Conservation (phyloP, 2,888 invertebrate genomes). For the Nomada goodeniana region DNA sequence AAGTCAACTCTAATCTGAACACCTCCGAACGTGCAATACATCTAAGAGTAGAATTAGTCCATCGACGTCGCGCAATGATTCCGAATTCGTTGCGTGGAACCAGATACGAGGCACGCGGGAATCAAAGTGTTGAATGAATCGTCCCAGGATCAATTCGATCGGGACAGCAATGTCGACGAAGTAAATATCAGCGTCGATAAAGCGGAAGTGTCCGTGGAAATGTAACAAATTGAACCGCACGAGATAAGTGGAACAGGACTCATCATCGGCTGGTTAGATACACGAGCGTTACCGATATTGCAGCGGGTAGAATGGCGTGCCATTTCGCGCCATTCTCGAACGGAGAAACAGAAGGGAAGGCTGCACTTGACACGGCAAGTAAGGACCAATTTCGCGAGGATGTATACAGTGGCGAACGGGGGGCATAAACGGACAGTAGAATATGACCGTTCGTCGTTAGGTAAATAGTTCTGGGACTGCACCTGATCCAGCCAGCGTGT, state of each 20-base stretch:
- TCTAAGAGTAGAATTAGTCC: too few species aligned
- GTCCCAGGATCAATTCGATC: too few species aligned
- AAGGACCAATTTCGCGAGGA: background rate
- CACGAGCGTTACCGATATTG: background rate
- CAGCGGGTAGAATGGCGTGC: background rate
- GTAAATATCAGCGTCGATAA: too few species aligned
- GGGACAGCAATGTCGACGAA: too few species aligned
- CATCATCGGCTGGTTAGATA: background rate
- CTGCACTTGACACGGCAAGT: constrained; percentile 18
- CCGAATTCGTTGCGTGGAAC: too few species aligned
- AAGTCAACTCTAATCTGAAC: too few species aligned
- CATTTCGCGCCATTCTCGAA: background rate
- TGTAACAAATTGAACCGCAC: background rate
- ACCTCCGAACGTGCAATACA: too few species aligned
- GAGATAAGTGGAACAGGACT: background rate
- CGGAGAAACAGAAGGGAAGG: background rate
- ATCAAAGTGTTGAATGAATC: too few species aligned
- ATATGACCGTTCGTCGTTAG: constrained; percentile 25
- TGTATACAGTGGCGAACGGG: background rate
- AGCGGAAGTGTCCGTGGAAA: background rate
- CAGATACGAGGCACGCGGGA: too few species aligned
- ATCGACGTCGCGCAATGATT: too few species aligned
- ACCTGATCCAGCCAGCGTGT: constrained; percentile 15
- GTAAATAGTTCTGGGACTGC: constrained; percentile 18
- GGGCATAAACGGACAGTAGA: constrained; percentile 28